Percentiles rank a stretch among this genome's conserved stretches.
Evolutionary conservation across 1,140 invertebrate species (phyloP).

Genomic region (Charaxes varanes): DNA sequence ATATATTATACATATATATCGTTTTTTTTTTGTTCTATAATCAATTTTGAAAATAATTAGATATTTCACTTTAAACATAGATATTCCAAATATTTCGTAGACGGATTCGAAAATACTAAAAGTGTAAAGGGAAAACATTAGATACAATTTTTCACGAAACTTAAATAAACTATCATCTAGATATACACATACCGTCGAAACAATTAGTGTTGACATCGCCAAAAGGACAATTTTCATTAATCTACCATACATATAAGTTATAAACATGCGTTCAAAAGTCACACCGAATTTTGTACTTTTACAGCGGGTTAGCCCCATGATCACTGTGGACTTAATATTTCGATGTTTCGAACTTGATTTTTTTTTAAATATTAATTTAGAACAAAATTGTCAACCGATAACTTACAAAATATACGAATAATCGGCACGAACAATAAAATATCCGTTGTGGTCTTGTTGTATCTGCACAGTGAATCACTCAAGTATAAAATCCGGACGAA

Average conservation of each 20-base stretch:
- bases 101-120: slow-evolving; percentile 67
- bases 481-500: slow-evolving; percentile 66
- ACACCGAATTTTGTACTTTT: slow-evolving; percentile 73
- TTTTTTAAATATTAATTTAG: slow-evolving; percentile 66
- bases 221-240: slow-evolving; percentile 62
- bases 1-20: slow-evolving; percentile 63
- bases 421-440: slow-evolving; percentile 42
- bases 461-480: slow-evolving; percentile 59
- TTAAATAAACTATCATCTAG: slow-evolving; percentile 65
- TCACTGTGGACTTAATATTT: slow-evolving; percentile 71
- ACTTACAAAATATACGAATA: slow-evolving; percentile 45
- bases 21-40: slow-evolving; percentile 61
- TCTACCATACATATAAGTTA: slow-evolving; percentile 65
- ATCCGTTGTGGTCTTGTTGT: slow-evolving; percentile 70
- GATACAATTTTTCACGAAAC: slow-evolving; percentile 56
- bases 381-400: slow-evolving; percentile 68
- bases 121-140: slow-evolving; percentile 59
- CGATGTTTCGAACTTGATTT: slow-evolving; percentile 68
- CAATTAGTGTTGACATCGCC: slow-evolving; percentile 51
- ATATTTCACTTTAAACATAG: slow-evolving; percentile 59
- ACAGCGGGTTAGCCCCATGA: slow-evolving; percentile 56
- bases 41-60: slow-evolving; percentile 71
- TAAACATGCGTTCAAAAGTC: slow-evolving; percentile 63
- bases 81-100: slow-evolving; percentile 65
- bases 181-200: slow-evolving; percentile 57